Conservation (phyloP, 2,797 vertebrate genomes). For the Threskiornis aethiopicus region DNA sequence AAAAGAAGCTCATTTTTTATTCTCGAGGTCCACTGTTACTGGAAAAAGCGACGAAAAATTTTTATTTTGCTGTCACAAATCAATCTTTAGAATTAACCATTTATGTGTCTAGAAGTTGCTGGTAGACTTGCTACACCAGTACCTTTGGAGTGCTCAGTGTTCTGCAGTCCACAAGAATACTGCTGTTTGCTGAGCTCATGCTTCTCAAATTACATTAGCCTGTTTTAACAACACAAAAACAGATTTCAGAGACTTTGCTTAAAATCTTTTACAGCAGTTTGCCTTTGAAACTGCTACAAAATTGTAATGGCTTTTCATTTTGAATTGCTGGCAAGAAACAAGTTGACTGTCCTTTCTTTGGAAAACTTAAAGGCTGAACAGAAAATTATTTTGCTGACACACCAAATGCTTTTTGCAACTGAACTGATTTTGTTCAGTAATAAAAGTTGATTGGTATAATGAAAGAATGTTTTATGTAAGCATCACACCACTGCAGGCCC, state of each 20-base stretch:
- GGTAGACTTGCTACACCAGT: neutral
- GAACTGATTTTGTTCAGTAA: constrained; percentile 28
- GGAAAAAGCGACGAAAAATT: neutral
- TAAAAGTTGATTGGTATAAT: constrained; percentile 51
- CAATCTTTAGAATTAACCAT: neutral
- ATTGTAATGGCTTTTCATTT: constrained; percentile 42
- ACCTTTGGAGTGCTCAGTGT: neutral
- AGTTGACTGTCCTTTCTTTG: constrained; percentile 23
- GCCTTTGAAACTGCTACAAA: constrained; percentile 20
- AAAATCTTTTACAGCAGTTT: constrained; percentile 18
- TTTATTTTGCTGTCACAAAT: neutral
- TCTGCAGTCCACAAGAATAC: neutral
- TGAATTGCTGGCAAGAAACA: constrained; percentile 24
- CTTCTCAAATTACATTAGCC: neutral
- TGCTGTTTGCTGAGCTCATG: neutral
- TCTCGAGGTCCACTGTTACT: neutral
- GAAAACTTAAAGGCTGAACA: constrained; percentile 13
- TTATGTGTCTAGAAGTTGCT: neutral
- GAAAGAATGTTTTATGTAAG: constrained; percentile 19
- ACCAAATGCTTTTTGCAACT: neutral
- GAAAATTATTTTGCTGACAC: constrained; percentile 44
- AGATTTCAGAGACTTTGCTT: constrained; percentile 37
- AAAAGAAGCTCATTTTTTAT: neutral
- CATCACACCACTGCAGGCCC: neutral
- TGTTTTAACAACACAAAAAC: neutral